These are phyloP conservation scores for Leucoraja erinaceus DNA, from an alignment of 2,113 vertebrate genomes.

Conservation along the genomic window DNA sequence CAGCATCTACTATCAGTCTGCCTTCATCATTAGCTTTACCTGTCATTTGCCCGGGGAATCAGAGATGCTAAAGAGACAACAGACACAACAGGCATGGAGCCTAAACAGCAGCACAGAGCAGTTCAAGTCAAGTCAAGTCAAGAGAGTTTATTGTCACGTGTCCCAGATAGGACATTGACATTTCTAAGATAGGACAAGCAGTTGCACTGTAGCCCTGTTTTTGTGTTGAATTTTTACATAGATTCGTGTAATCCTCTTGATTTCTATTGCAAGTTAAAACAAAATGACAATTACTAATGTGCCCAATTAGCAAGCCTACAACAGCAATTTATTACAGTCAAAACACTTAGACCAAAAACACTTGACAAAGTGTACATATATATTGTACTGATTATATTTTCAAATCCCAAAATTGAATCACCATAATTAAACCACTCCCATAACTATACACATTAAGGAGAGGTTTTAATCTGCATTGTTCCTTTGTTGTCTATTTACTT, in stretches of 20 bases:
- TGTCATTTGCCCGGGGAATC: too few species aligned
- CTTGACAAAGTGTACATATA: not conserved
- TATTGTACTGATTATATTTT: not conserved
- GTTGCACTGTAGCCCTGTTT: not conserved
- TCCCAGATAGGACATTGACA: too few species aligned
- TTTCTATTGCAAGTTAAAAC: not conserved
- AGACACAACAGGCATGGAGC: not conserved
- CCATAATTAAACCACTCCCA: not conserved
- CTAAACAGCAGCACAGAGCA: not conserved
- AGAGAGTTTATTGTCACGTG: too few species aligned
- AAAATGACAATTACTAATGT: constrained; percentile 12
- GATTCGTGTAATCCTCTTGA: not conserved
- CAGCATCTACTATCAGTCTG: too few species aligned
- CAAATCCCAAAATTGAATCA: not conserved
- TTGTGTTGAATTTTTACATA: not conserved
- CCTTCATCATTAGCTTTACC: too few species aligned
- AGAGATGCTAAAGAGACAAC: too few species aligned
- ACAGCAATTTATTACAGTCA: constrained; percentile 7
- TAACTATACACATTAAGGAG: not conserved
- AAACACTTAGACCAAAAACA: not conserved
- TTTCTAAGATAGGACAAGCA: too few species aligned
- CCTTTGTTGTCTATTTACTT: not conserved
- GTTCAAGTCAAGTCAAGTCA: too few species aligned
- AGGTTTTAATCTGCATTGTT: not conserved
- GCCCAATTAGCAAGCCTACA: not conserved